Evolutionary conservation across 2,797 vertebrate species (phyloP).

Genomic region (Chloroceryle inda): DNA sequence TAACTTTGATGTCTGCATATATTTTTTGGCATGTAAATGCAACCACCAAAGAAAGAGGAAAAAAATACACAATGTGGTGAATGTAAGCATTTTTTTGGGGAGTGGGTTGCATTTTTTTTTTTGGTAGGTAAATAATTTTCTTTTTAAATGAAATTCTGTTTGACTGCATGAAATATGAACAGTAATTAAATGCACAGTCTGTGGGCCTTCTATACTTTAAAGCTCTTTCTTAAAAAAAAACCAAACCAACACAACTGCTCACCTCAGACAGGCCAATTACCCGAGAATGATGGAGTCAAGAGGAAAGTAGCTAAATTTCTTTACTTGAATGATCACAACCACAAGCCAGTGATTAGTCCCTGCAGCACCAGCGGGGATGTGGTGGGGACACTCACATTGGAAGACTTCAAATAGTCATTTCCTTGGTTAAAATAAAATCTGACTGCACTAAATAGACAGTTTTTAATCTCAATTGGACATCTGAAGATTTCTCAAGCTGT

Average conservation of each 20-base stretch:
- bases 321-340: slow-evolving; percentile 95
- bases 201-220: slow-evolving; percentile 88
- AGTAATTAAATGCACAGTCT: slow-evolving; percentile 90
- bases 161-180: slow-evolving; percentile 88
- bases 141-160: slow-evolving; percentile 83
- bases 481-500: slow-evolving; percentile 98
- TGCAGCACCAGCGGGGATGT: slow-evolving; percentile 89
- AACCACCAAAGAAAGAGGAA: neutral
- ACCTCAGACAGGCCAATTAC: slow-evolving; percentile 91
- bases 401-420: slow-evolving; percentile 96
- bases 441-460: slow-evolving; percentile 97
- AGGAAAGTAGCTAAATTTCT: slow-evolving; percentile 94
- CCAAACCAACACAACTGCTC: slow-evolving; percentile 73
- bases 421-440: slow-evolving; percentile 96
- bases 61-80: neutral
- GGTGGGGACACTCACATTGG: slow-evolving; percentile 88
- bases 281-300: slow-evolving; percentile 89
- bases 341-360: slow-evolving; percentile 93
- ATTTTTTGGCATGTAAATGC: slow-evolving; percentile 56
- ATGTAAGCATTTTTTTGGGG: slow-evolving; percentile 8
- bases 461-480: slow-evolving; percentile 99
- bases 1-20: slow-evolving; percentile 63
- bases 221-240: slow-evolving; percentile 78
- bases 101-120: slow-evolving; percentile 27
- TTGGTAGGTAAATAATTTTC: slow-evolving; percentile 82